These are phyloP conservation scores for Noctua fimbriata DNA, from an alignment of 2,888 invertebrate genomes.

Conservation along the genomic window DNA sequence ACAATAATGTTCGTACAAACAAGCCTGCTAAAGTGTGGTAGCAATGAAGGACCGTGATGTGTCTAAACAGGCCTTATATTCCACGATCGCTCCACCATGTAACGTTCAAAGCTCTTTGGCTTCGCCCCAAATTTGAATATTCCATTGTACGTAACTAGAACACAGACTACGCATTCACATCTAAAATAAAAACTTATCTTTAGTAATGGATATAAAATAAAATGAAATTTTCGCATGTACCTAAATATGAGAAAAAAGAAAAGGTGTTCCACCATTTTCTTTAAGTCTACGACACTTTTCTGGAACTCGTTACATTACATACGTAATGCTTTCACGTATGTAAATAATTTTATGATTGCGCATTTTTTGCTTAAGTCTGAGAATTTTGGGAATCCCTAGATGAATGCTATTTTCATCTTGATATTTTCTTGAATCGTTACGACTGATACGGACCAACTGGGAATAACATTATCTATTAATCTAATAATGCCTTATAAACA, in stretches of 20 bases:
- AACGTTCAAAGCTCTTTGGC: constrained; percentile 58
- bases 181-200: constrained; percentile 60
- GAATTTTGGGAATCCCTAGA: constrained; percentile 19
- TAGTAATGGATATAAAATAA: constrained; percentile 59
- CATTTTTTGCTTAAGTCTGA: constrained; percentile 22
- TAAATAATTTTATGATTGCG: constrained; percentile 52
- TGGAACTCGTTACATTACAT: constrained; percentile 44
- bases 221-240: constrained; percentile 51
- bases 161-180: constrained; percentile 51
- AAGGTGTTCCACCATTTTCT: constrained; percentile 36
- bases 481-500: neutral
- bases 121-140: constrained; percentile 63
- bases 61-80: constrained; percentile 35
- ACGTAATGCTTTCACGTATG: constrained; percentile 43
- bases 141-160: constrained; percentile 56
- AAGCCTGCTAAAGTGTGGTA: neutral
- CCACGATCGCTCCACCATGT: constrained; percentile 41
- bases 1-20: constrained; percentile 17
- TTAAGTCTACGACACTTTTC: constrained; percentile 53
- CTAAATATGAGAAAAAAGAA: constrained; percentile 6
- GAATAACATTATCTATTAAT: neutral
- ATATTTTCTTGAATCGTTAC: neutral
- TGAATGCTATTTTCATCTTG: constrained; percentile 9
- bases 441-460: neutral
- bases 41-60: neutral